Evolutionary conservation across 2,797 vertebrate genomes (phyloP), one percentile per base, ranked within the genome.

Genomic region (Enteromius mattozi): DNA sequence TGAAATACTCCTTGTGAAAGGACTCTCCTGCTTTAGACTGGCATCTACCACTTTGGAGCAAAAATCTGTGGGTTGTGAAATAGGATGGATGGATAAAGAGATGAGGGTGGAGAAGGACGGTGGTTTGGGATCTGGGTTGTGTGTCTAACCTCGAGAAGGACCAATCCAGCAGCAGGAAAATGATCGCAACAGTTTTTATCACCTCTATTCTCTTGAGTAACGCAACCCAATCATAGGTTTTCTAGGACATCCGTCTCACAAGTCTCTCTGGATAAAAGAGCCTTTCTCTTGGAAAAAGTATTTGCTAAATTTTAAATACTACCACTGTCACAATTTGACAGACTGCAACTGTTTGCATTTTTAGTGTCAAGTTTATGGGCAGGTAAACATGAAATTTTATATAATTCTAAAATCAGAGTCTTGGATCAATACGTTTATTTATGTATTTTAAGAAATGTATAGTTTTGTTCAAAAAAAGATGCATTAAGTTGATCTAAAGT

Each of bases 141-240:
- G 40, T 81, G 80, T 47, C 80, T 72, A 21, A 61, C 35, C 66
- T 54, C 49, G 8, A 30, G 37, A 30, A 42, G 68, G 35, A 42
- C 12, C 45, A 51, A 80, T n/a, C 79, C 66, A 59, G 45, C 16
- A 54, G 21, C 65, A 37, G 47, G 78, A 80, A 69, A 70, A 69
- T 16, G 68, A 61, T 72, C 35, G 12, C 24, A 72, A 21, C 35
- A 42, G 71, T 81, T 71, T 81, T 59, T 81, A 72, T 81, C 68
- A 72, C 80, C 68, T 72, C 51, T 59, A 0, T 45, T 61, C 80
- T 69, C 68, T n/a, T 33, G 51, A 81, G 80, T 17, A 61, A 61
- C 7, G 6, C 80, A 56, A 61, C 51, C 37, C 51, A 72, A 45
- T 81, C 80, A 42, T 5, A 69, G 80, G 24, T 72, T 81, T 71